Percentiles rank a stretch among this genome's conserved stretches.
Conservation (phyloP, 2,888 invertebrate species). For the Trilocha varians region DNA sequence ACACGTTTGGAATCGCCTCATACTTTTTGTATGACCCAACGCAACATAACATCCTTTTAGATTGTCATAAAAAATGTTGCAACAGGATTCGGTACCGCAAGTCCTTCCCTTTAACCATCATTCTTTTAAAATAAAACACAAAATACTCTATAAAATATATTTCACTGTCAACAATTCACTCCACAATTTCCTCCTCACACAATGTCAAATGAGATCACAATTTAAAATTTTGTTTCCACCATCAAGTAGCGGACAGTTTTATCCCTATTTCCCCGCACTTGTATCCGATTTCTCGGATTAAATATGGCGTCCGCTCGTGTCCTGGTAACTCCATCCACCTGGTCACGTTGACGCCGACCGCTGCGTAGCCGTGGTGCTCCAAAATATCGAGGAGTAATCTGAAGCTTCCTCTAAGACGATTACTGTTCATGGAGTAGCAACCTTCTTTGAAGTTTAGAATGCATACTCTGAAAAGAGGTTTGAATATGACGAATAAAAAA, state of each 20-base stretch:
- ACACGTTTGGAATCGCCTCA: no score
- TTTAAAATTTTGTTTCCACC: background rate
- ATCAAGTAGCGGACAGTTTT: conserved; percentile 42
- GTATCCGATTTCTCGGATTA: conserved; percentile 69
- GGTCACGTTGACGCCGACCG: conserved; percentile 67
- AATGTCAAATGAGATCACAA: conserved; percentile 9
- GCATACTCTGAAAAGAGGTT: conserved; percentile 58
- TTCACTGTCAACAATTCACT: conserved; percentile 2
- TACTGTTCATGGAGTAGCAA: conserved; percentile 74
- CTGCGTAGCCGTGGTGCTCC: conserved; percentile 69
- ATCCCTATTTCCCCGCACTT: conserved; percentile 64
- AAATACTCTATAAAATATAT: background rate
- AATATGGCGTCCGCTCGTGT: conserved; percentile 75
- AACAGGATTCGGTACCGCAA: no score
- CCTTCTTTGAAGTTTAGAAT: conserved; percentile 66
- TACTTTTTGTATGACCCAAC: no score
- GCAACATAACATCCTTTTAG: no score
- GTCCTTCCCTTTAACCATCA: no score
- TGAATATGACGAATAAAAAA: no score
- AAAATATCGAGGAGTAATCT: conserved; percentile 68
- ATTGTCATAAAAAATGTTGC: no score
- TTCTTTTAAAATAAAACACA: no score
- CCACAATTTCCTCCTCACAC: conserved; percentile 1
- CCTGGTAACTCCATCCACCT: conserved; percentile 70
- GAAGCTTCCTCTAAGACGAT: conserved; percentile 66